Conservation (phyloP, 1,140 invertebrate genomes). For the Drosophila suzukii region DNA sequence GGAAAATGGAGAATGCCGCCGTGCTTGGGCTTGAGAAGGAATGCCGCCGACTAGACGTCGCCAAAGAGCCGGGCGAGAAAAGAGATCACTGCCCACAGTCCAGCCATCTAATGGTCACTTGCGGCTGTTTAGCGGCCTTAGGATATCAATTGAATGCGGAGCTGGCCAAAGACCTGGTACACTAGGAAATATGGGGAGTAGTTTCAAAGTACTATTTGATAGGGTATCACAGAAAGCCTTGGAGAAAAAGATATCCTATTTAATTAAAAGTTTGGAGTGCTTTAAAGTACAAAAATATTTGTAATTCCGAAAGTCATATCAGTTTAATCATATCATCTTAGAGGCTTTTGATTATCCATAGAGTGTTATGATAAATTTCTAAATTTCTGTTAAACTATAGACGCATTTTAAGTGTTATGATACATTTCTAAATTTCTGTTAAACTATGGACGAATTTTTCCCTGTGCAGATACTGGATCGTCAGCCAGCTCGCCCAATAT, state of each 20-base stretch:
- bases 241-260: too few relatives aligned
- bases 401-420: too few relatives aligned
- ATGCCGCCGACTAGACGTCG: slow-evolving; percentile 71
- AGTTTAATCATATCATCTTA: too few relatives aligned
- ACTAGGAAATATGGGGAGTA: neutral
- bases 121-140: slow-evolving; percentile 48
- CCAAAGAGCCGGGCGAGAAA: slow-evolving; percentile 41
- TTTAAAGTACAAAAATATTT: too few relatives aligned
- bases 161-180: slow-evolving; percentile 7
- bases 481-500: slow-evolving; percentile 68
- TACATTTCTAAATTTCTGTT: neutral
- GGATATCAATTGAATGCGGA: slow-evolving; percentile 30
- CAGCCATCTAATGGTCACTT: slow-evolving; percentile 46
- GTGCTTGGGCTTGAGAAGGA: slow-evolving; percentile 59
- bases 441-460: neutral
- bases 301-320: too few relatives aligned
- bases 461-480: slow-evolving; percentile 12
- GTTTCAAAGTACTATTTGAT: neutral
- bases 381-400: neutral
- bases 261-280: too few relatives aligned
- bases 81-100: slow-evolving; percentile 47
- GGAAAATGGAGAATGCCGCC: slow-evolving; percentile 39
- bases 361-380: neutral
- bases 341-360: too few relatives aligned
- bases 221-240: too few relatives aligned